phyloP scores from a whole-genome alignment of 2,888 invertebrate species.

The Drosophila tripunctata region DNA sequence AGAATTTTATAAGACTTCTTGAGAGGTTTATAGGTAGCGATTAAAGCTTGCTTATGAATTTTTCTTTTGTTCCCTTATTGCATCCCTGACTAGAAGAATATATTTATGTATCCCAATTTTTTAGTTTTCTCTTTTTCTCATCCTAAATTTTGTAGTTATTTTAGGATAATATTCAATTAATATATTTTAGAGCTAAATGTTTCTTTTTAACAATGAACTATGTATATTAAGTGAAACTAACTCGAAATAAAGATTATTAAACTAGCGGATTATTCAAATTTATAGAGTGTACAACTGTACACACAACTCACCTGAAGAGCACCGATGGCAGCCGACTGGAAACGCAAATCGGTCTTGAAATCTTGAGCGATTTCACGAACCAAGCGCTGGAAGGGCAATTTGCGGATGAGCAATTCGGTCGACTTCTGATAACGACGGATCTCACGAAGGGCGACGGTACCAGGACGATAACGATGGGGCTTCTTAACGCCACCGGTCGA shows the following conservation, averaged over 20 bases:
- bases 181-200: no score
- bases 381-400: slow-evolving; percentile 97
- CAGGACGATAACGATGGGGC: slow-evolving; percentile 98
- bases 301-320: slow-evolving; percentile 90
- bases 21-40: no score
- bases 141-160: no score
- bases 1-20: no score
- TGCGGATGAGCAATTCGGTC: slow-evolving; percentile 97
- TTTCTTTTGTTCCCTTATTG: no score
- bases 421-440: slow-evolving; percentile 98
- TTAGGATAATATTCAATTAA: no score
- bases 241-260: no score
- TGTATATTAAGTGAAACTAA: background rate
- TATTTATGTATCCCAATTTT: no score
- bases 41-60: no score
- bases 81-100: no score
- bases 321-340: slow-evolving; percentile 97
- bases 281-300: background rate
- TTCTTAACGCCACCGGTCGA: slow-evolving; percentile 98
- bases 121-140: no score
- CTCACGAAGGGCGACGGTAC: slow-evolving; percentile 98
- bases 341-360: slow-evolving; percentile 97
- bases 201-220: no score
- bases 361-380: slow-evolving; percentile 99
- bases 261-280: background rate